These are phyloP conservation scores for Drosophila sturtevanti DNA, from an alignment of 1,140 invertebrate species.

Conservation along the genomic window DNA sequence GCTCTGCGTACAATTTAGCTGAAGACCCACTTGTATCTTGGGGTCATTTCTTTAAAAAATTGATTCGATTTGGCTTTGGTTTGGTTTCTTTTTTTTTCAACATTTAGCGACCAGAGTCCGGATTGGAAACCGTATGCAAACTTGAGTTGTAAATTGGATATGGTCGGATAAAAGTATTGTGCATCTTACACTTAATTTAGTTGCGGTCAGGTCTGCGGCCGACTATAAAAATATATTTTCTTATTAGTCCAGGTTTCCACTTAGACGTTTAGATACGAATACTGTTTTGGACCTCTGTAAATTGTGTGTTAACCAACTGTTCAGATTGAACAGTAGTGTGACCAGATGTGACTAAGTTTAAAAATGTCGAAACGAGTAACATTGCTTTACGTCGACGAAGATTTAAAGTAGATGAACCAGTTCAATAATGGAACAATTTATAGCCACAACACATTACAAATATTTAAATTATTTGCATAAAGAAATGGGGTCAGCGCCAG, in stretches of 20 bases:
- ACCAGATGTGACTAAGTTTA: neutral
- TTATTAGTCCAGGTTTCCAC: neutral
- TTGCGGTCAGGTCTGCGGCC: neutral
- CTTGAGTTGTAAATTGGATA: neutral
- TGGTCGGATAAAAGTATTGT: neutral
- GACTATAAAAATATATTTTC: neutral
- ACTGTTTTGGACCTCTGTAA: neutral
- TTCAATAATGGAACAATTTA: slow-evolving; percentile 2
- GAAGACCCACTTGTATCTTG: slow-evolving; percentile 30
- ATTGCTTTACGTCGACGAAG: neutral
- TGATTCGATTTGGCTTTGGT: slow-evolving; percentile 15
- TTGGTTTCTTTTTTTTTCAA: neutral
- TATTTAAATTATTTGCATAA: slow-evolving; percentile 9
- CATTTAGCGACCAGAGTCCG: neutral
- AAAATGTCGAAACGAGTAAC: neutral
- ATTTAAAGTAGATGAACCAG: neutral
- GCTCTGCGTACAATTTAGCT: slow-evolving; percentile 29
- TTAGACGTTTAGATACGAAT: neutral
- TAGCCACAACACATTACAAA: neutral
- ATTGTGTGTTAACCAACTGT: neutral
- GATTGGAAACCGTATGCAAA: neutral
- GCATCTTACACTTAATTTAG: neutral
- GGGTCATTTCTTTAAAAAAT: slow-evolving; percentile 21
- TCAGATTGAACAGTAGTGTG: neutral
- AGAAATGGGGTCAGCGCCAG: neutral